Percentiles rank a stretch among this genome's conserved stretches.
Evolutionary conservation across 2,888 invertebrate genomes (phyloP).

Genomic region (Augiades crinisus): DNA sequence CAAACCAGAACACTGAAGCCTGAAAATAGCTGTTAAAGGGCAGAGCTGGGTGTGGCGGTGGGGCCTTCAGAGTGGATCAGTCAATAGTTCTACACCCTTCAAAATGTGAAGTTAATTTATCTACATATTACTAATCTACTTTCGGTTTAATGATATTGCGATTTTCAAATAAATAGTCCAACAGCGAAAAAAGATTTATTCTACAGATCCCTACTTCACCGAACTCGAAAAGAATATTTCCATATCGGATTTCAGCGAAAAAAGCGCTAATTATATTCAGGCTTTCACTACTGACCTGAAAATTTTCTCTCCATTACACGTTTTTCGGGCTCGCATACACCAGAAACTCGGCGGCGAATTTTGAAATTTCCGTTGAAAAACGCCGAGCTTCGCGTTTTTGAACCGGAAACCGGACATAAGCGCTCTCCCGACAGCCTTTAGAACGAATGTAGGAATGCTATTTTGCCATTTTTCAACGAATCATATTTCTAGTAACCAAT

Average conservation of each 20-base stretch:
- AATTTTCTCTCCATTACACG: slow-evolving; percentile 19
- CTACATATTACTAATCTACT: no score
- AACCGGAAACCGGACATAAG: slow-evolving; percentile 20
- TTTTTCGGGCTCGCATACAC: slow-evolving; percentile 7
- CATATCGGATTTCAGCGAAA: neutral
- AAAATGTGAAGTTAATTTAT: no score
- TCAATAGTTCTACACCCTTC: no score
- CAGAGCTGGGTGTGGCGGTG: no score
- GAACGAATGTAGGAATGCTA: slow-evolving; percentile 11
- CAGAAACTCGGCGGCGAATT: slow-evolving; percentile 8
- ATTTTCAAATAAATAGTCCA: neutral
- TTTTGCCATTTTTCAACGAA: slow-evolving; percentile 11
- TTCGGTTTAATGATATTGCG: neutral
- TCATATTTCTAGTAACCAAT: slow-evolving; percentile 16
- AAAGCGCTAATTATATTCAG: slow-evolving; percentile 4
- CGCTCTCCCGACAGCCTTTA: slow-evolving; percentile 18
- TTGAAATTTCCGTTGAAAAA: slow-evolving; percentile 21
- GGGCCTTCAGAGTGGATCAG: no score
- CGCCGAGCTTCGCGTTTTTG: slow-evolving; percentile 16
- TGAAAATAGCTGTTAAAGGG: no score
- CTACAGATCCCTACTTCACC: neutral
- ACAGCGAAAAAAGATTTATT: neutral
- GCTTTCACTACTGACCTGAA: slow-evolving; percentile 13
- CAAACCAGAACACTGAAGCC: no score
- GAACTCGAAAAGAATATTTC: neutral